Conservation (phyloP, 2,888 invertebrate species). For the Conchocele bisecta region DNA sequence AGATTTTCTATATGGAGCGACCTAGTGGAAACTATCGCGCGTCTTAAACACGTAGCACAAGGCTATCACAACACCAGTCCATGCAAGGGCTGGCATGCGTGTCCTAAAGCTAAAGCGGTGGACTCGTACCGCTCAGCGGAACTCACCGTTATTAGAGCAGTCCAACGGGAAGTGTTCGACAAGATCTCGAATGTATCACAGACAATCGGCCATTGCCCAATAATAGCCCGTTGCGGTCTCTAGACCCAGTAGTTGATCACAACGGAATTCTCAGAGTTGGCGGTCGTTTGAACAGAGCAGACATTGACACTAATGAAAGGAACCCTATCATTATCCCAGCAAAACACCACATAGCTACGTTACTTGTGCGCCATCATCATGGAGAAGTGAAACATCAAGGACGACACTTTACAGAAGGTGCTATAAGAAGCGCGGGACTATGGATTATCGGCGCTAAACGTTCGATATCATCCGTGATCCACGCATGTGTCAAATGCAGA, state of each 20-base stretch:
- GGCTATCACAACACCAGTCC: background rate
- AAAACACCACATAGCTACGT: slow-evolving; percentile 32
- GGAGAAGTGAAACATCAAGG: slow-evolving; percentile 49
- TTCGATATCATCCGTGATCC: slow-evolving; percentile 37
- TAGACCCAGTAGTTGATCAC: slow-evolving; percentile 31
- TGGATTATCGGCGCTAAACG: slow-evolving; percentile 54
- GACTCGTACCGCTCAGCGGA: background rate
- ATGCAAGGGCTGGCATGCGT: slow-evolving; percentile 23
- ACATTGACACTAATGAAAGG: slow-evolving; percentile 16
- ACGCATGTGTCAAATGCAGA: slow-evolving; percentile 32
- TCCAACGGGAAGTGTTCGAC: slow-evolving; percentile 11
- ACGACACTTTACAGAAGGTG: slow-evolving; percentile 52
- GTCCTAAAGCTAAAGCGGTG: background rate
- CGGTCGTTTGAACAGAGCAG: slow-evolving; percentile 29
- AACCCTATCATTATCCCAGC: slow-evolving; percentile 46
- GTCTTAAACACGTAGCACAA: slow-evolving; percentile 26
- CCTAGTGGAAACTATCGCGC: slow-evolving; percentile 18
- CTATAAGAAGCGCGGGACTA: slow-evolving; percentile 37
- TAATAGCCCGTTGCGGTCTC: slow-evolving; percentile 22
- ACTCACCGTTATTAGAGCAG: slow-evolving; percentile 3
- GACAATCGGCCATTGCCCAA: slow-evolving; percentile 3
- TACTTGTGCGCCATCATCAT: slow-evolving; percentile 41
- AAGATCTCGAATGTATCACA: slow-evolving; percentile 3
- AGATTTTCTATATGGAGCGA: slow-evolving; percentile 22
- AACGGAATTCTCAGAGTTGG: slow-evolving; percentile 43